phyloP scores from a whole-genome alignment of 2,113 vertebrate species.

The Notechis scutatus region DNA sequence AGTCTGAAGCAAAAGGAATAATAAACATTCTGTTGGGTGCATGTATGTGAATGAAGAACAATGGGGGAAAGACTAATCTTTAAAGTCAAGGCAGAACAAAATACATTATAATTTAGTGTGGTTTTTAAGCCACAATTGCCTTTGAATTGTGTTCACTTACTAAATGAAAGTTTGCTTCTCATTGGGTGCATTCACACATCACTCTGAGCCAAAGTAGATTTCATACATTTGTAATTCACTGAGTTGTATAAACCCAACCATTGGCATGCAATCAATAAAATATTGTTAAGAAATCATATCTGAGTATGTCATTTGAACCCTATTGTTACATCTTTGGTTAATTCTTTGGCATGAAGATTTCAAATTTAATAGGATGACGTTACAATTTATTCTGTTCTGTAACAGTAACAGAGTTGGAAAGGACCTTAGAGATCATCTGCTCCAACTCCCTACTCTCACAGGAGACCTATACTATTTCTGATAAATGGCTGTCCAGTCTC shows the following conservation, averaged over 20 bases:
- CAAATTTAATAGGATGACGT: background rate
- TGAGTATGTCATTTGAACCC: background rate
- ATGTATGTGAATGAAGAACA: background rate
- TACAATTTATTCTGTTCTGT: background rate
- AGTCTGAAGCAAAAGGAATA: background rate
- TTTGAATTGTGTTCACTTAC: background rate
- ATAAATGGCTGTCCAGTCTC: background rate
- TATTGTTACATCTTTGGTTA: background rate
- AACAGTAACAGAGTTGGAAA: background rate
- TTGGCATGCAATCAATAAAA: background rate
- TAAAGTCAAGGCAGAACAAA: background rate
- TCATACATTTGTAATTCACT: background rate
- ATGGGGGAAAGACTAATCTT: fast-evolving
- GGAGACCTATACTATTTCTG: background rate
- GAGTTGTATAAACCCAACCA: background rate
- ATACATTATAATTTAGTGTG: background rate
- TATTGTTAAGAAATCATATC: background rate
- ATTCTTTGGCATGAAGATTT: background rate
- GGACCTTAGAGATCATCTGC: background rate
- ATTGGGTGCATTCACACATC: background rate
- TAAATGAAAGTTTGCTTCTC: background rate
- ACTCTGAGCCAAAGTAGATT: background rate
- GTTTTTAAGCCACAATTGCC: background rate
- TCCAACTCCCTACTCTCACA: background rate
- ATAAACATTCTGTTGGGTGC: background rate